Conservation (phyloP, 1,140 invertebrate species). For the Dinoponera quadriceps region DNA sequence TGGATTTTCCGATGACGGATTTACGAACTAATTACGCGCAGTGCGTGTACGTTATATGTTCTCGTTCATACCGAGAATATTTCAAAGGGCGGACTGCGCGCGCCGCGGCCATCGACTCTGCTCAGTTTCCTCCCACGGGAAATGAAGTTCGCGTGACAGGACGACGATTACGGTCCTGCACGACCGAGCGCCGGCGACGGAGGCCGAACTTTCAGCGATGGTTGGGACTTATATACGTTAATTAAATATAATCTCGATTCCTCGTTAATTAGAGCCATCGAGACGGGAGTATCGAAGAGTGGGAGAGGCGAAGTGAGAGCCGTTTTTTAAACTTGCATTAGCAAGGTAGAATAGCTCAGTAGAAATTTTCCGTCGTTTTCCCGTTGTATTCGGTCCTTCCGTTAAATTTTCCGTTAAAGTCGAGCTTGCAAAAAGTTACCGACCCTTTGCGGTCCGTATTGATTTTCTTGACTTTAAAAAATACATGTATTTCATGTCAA, state of each 20-base stretch:
- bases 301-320: not conserved
- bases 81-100: slow-evolving; percentile 40
- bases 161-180: slow-evolving; percentile 44
- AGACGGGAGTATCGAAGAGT: not conserved
- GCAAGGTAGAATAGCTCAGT: too few species aligned
- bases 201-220: not conserved
- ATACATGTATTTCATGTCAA: too few species aligned
- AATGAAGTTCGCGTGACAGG: slow-evolving; percentile 48
- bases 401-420: too few species aligned
- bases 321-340: not conserved
- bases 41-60: not conserved
- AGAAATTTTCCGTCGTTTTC: too few species aligned
- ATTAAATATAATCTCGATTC: slow-evolving; percentile 27
- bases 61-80: slow-evolving; percentile 27
- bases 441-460: too few species aligned
- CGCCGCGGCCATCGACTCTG: slow-evolving; percentile 15
- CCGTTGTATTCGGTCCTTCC: too few species aligned
- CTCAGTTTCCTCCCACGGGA: slow-evolving; percentile 42
- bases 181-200: slow-evolving; percentile 7
- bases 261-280: not conserved
- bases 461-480: too few species aligned
- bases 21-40: slow-evolving; percentile 27
- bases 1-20: not conserved
- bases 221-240: not conserved
- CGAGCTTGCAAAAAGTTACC: too few species aligned